Base-by-base conservation (phyloP, 1,140 invertebrate genomes). In the Solenopsis fugax region DNA sequence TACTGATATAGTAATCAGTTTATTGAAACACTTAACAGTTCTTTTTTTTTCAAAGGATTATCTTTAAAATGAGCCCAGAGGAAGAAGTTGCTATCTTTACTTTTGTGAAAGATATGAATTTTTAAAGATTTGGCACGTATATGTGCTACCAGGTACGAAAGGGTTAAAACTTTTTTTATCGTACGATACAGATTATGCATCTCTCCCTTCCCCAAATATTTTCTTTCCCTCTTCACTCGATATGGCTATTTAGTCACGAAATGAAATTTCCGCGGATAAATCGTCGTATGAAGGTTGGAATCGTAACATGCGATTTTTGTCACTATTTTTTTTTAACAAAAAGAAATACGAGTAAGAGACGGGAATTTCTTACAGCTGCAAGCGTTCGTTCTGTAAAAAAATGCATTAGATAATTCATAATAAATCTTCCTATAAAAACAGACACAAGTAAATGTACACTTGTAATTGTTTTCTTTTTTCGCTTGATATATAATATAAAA, bases 231-330 rank as follows among this genome's bases (percentile, higher is more conserved):
- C 18, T 52, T 56, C 5, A 21, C 6, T 41, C 21, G 1, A 41
- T 41, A 48, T 69, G 21, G 13, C 41, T 24, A 69, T 41, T 41
- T 41, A 41, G 29, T 41, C 41, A 41, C 4, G 4, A 41, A 34
- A 71, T 80, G 41, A 21, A 78, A 80, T 37, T 67, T 67, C n/a
- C 24, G 9, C 29, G 16, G 7, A 18, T 52, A 21, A 21, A 67
- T 58, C n/a, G 4, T 50, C 12, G 37, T 3, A 12, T 41, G 24
- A 21, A 45, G 58, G 18, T 80, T 80, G 21, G 3, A 50, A 2
- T 69, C 21, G 13, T 18, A 12, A 45, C n/a, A 29, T 2, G 18
- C 12, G 10, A 29, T 69, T 48, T 69, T 37, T 5, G 16, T 69
- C 21, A n/a, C 21, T 48, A 48, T 48, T 45, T 69, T 24, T 69